These are phyloP conservation scores for Lampris megalopsis DNA, from an alignment of 2,113 vertebrate species.

Conservation along the genomic window DNA sequence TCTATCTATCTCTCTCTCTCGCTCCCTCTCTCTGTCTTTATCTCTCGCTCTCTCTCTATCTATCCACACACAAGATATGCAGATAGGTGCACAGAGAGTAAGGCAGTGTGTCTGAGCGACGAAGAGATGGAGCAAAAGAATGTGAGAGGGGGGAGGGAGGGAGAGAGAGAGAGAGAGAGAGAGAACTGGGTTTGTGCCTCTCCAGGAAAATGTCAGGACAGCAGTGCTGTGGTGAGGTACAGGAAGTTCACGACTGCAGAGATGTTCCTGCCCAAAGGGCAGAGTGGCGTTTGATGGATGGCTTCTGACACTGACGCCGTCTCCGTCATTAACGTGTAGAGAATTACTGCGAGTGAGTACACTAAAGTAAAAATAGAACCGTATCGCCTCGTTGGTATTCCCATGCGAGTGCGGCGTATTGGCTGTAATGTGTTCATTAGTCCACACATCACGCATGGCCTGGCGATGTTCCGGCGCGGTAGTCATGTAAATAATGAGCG, in stretches of 20 bases:
- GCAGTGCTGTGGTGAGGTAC: not conserved
- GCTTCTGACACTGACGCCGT: conserved; percentile 56
- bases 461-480: conserved; percentile 55
- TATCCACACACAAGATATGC: not conserved
- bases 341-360: conserved; percentile 28
- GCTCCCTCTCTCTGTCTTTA: too few species aligned
- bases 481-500: conserved; percentile 63
- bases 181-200: not conserved
- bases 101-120: not conserved
- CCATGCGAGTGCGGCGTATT: conserved; percentile 42
- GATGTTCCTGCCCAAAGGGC: conserved; percentile 18
- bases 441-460: conserved; percentile 54
- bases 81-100: not conserved
- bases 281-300: conserved; percentile 48
- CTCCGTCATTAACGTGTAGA: conserved; percentile 59
- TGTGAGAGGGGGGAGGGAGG: not conserved
- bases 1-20: too few species aligned
- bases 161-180: not conserved
- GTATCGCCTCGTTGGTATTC: conserved; percentile 44
- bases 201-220: not conserved
- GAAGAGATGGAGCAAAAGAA: not conserved
- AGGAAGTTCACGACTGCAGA: conserved; percentile 3
- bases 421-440: conserved; percentile 57
- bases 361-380: conserved; percentile 42
- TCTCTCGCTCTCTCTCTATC: conserved; percentile 8